Conservation (phyloP, 2,113 vertebrate genomes). For the Prolemur simus region DNA sequence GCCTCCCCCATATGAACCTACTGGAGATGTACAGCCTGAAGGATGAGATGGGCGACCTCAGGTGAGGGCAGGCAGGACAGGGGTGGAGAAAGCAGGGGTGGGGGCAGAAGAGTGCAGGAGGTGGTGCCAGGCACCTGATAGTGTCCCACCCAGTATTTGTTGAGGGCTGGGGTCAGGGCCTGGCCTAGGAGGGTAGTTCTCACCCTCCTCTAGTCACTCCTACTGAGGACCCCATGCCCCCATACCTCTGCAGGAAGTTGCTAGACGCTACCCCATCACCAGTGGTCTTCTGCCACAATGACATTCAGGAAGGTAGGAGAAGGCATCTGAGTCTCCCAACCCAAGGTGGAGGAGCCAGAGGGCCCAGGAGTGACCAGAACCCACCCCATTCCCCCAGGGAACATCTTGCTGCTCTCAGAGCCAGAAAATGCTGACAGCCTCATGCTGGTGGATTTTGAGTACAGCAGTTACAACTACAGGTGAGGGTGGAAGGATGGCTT, state of each 20-base stretch:
- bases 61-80: constrained; percentile 76
- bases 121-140: neutral
- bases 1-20: constrained; percentile 87
- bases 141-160: too few species aligned
- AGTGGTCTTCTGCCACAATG: constrained; percentile 97
- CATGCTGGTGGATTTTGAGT: constrained; percentile 98
- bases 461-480: constrained; percentile 99
- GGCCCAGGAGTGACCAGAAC: neutral
- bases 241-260: constrained; percentile 82
- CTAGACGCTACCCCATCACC: constrained; percentile 90
- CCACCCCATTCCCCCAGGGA: constrained; percentile 82
- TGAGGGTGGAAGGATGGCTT: constrained; percentile 56
- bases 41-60: constrained; percentile 90
- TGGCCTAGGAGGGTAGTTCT: neutral
- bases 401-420: constrained; percentile 89
- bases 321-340: neutral
- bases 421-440: constrained; percentile 82
- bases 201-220: neutral
- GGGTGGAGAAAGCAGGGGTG: neutral
- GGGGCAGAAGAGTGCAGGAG: neutral
- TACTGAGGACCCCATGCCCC: neutral
- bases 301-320: constrained; percentile 94
- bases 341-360: neutral
- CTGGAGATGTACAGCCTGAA: constrained; percentile 88
- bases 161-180: neutral